Conservation (phyloP, 2,888 invertebrate genomes). For the Campoplex capitator region DNA sequence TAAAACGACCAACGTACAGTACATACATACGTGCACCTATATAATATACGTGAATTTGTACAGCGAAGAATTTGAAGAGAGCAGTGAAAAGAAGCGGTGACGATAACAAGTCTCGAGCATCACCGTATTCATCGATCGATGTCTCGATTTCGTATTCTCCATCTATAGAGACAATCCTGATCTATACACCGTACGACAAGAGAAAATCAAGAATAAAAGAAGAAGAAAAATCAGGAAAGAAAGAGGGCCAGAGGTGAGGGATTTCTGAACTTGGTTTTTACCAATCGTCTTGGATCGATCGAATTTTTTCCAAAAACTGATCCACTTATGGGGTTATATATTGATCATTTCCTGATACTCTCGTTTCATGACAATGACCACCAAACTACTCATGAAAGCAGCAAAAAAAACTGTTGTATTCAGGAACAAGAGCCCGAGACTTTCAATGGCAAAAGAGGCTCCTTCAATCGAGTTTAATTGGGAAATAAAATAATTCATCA, state of each 20-base stretch:
- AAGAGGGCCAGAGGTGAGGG: background rate
- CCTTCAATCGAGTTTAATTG: conserved; percentile 39
- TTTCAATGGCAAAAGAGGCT: background rate
- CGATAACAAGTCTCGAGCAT: conserved; percentile 57
- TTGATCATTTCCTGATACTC: conserved; percentile 80
- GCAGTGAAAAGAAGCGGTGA: conserved; percentile 50
- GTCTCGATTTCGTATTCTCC: conserved; percentile 51
- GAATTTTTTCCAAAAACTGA: background rate
- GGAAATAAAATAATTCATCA: conserved; percentile 50
- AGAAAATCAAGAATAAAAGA: background rate
- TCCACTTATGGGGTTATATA: conserved; percentile 71
- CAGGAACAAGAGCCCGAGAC: conserved; percentile 11
- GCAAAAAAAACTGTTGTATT: conserved; percentile 8
- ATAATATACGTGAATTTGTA: conserved; percentile 17
- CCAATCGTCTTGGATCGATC: no score
- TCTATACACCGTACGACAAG: conserved; percentile 30
- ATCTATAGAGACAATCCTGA: conserved; percentile 18
- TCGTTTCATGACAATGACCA: conserved; percentile 34
- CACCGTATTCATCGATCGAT: conserved; percentile 43
- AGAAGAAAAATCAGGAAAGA: background rate
- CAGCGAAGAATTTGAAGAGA: conserved; percentile 34
- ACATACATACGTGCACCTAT: conserved; percentile 6
- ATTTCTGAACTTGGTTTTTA: background rate
- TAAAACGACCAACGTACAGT: conserved; percentile 44
- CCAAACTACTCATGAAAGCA: conserved; percentile 32